Base-by-base conservation (phyloP, 2,113 vertebrate species). In the Motacilla alba region DNA sequence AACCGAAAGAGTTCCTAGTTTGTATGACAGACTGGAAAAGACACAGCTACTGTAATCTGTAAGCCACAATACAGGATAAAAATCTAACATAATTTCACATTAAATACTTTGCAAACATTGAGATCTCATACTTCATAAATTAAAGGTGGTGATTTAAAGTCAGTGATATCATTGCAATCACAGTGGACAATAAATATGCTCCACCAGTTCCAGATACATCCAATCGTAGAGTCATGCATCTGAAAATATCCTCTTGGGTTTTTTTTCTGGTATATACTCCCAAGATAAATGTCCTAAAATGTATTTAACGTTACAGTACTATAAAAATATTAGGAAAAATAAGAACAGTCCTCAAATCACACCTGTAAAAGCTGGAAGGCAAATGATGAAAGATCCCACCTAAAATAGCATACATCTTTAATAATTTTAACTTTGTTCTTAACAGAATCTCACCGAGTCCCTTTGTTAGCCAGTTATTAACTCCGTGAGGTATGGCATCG, bases 381-480 rank as follows among this genome's bases (percentile, higher is more conserved):
- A 85, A 95, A 63, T 6, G 26, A 49, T 18, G 76, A 83, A 94
- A 46, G 18, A 23, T 30, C 15, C 41, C 33, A 35, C 9, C n/a
- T 70, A 77, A 72, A 73, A 58, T 3, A 78, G 19, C 8, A 55
- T 62, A 52, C 7, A 74, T 35, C 15, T 18, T 63, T 27, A 78
- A 27, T 66, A 69, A 53, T 26, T 80, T 49, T 41, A 94, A 77
- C 19, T 58, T 73, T 66, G 10, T 62, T 66, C 43, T 41, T 47
- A 78, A 39, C 15, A 60, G 53, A 83, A 75, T 93, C 98, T 98
- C 93, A 98, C 99, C 99, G 12, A 99, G 95, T 53, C 97, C 98
- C 88, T 97, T 98, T 17, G 98, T 85, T 44, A 99, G 97, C 99
- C 99, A 99, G 96, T 97, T 98, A 44, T 99, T 99, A 52, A 99